Evolutionary conservation across 2,888 invertebrate species (phyloP).

Genomic region (Eupithecia inturbata): DNA sequence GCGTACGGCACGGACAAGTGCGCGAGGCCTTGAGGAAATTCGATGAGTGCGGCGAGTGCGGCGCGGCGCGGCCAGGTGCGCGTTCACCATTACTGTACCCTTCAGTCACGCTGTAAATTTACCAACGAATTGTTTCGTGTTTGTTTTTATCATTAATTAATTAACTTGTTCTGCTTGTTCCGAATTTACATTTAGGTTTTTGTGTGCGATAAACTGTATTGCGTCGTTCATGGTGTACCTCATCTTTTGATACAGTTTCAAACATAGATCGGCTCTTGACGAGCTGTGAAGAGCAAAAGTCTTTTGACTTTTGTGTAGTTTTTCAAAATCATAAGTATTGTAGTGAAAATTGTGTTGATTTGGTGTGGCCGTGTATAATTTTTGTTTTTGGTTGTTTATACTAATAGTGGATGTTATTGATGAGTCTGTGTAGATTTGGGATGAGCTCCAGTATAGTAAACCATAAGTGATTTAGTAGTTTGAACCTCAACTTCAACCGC

Average conservation of each 20-base stretch:
- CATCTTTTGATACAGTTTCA: background rate
- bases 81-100: background rate
- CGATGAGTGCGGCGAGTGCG: too few relatives aligned
- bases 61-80: too few relatives aligned
- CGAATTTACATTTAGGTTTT: background rate
- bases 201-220: background rate
- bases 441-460: background rate
- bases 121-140: constrained; percentile 20
- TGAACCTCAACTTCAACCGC: too few relatives aligned
- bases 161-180: constrained; percentile 2
- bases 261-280: background rate
- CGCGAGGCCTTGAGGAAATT: too few relatives aligned
- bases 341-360: background rate
- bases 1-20: too few relatives aligned
- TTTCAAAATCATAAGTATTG: background rate
- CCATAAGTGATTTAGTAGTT: background rate
- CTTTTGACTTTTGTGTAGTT: background rate
- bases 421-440: background rate
- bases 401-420: background rate
- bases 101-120: constrained; percentile 33
- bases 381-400: background rate
- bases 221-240: background rate
- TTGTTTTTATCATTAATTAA: constrained; percentile 27
- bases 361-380: background rate
- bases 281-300: background rate